Evolutionary conservation across 1,140 invertebrate species (phyloP).

Genomic region (Zophobas morio): DNA sequence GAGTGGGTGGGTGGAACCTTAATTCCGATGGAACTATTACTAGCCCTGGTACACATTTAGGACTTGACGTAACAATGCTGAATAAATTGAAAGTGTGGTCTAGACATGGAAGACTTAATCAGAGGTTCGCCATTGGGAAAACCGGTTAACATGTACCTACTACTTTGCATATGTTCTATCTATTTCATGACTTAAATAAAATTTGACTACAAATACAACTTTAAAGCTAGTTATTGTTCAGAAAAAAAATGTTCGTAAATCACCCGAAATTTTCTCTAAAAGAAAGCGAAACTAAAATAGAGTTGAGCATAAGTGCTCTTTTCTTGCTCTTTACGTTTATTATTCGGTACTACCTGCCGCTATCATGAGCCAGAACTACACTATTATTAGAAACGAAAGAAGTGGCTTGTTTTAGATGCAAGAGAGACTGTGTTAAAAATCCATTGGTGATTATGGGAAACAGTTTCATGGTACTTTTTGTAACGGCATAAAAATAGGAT

Average conservation of each 20-base stretch:
- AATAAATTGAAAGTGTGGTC: not conserved
- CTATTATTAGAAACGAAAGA: constrained; percentile 10
- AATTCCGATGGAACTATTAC: not conserved
- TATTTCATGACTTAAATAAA: too few relatives aligned
- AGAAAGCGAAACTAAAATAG: too few relatives aligned
- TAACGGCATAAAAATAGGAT: too few relatives aligned
- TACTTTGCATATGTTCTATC: too few relatives aligned
- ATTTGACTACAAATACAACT: too few relatives aligned
- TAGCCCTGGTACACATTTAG: not conserved
- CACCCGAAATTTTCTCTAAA: too few relatives aligned
- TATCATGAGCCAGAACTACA: constrained; percentile 1
- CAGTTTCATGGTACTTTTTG: too few relatives aligned
- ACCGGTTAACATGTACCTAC: not conserved
- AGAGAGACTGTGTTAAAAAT: constrained; percentile 3
- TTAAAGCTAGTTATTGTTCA: too few relatives aligned
- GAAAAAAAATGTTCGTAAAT: too few relatives aligned
- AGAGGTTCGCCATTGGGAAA: not conserved
- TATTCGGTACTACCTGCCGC: not conserved
- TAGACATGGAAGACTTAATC: not conserved
- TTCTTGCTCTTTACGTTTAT: not conserved
- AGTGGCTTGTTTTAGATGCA: constrained; percentile 15
- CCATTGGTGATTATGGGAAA: too few relatives aligned
- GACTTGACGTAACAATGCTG: not conserved
- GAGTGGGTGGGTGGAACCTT: not conserved
- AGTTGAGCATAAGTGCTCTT: too few relatives aligned